phyloP scores from a whole-genome alignment of 2,797 vertebrate species.

The Triplophysa yarkandensis region DNA sequence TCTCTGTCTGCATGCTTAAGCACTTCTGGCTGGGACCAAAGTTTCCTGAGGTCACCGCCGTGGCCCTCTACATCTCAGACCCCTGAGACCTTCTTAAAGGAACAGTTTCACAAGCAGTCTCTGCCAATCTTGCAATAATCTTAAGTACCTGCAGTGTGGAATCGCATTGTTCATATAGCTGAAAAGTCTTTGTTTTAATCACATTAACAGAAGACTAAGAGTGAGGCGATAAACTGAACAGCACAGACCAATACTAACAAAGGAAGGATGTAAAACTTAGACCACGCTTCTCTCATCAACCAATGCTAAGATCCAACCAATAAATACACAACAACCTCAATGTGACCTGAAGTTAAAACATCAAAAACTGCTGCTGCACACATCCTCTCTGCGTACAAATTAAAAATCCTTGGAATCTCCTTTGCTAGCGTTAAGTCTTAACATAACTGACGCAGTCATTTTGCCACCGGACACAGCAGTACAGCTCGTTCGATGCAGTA shows the following conservation, averaged over 20 bases:
- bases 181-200: no score
- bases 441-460: neutral
- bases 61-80: slow-evolving; percentile 35
- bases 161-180: no score
- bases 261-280: slow-evolving; percentile 5
- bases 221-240: slow-evolving; percentile 10
- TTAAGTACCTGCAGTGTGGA: no score
- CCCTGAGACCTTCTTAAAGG: slow-evolving; percentile 32
- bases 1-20: slow-evolving; percentile 26
- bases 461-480: slow-evolving; percentile 11
- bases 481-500: slow-evolving; percentile 10
- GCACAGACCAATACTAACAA: slow-evolving; percentile 8
- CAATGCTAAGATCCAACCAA: neutral
- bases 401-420: slow-evolving; percentile 33
- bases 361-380: slow-evolving; percentile 7
- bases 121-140: no score
- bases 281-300: neutral
- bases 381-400: slow-evolving; percentile 6
- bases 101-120: no score
- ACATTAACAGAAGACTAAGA: no score
- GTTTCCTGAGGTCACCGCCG: slow-evolving; percentile 25
- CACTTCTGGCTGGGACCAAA: slow-evolving; percentile 43
- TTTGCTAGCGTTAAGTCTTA: slow-evolving; percentile 5
- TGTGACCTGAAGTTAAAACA: slow-evolving; percentile 7
- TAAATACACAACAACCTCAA: neutral